These are phyloP conservation scores for Megalopta genalis DNA, from an alignment of 1,140 invertebrate species.

Conservation along the genomic window DNA sequence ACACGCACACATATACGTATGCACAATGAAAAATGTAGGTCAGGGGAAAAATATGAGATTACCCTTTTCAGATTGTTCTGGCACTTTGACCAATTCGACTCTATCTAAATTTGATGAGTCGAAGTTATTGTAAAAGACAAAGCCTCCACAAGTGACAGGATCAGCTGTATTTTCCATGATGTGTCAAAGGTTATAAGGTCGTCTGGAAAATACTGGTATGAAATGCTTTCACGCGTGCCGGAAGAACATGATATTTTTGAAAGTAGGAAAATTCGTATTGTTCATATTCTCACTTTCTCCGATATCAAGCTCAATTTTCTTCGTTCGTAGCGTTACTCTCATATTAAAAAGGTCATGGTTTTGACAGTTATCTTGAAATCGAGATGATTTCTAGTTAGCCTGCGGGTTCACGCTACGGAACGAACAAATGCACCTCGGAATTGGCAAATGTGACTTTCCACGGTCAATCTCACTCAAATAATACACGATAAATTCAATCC, in stretches of 20 bases:
- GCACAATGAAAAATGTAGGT: background rate
- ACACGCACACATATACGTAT: background rate
- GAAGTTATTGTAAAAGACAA: slow-evolving; percentile 89
- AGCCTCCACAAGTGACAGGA: slow-evolving; percentile 82
- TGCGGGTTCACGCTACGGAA: background rate
- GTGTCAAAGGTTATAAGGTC: slow-evolving; percentile 44
- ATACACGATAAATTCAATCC: slow-evolving; percentile 12
- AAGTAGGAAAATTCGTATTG: background rate
- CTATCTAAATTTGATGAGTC: slow-evolving; percentile 92
- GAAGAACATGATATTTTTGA: background rate
- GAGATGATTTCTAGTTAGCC: slow-evolving; percentile 21
- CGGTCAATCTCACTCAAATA: background rate
- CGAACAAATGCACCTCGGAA: background rate
- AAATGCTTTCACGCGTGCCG: background rate
- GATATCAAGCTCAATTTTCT: slow-evolving; percentile 12
- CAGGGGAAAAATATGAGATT: slow-evolving; percentile 17
- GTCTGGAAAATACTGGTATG: slow-evolving; percentile 34
- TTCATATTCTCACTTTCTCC: slow-evolving; percentile 27
- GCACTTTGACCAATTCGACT: slow-evolving; percentile 84
- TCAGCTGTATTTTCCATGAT: slow-evolving; percentile 70
- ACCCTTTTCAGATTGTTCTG: slow-evolving; percentile 66
- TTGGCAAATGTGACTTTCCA: background rate
- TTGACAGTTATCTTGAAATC: slow-evolving; percentile 36
- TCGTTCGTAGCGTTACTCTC: slow-evolving; percentile 17
- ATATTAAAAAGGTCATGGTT: slow-evolving; percentile 42